Evolutionary conservation across 2,888 invertebrate species (phyloP), one percentile per base, ranked within the genome.

Genomic region (Drepanosiphum platanoidis): DNA sequence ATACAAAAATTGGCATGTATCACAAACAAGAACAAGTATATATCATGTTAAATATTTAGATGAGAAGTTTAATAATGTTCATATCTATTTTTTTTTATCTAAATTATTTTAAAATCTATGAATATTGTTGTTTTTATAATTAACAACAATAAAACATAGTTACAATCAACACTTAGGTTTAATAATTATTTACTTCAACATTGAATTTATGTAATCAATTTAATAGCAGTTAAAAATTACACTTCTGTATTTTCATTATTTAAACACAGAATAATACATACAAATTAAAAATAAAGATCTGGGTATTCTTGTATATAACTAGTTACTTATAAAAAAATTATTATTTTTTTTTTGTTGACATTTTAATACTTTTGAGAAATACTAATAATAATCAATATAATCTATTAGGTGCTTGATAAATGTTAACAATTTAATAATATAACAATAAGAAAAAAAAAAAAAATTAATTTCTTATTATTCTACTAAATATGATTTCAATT

Each of bases 1-100:
- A 68, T 84, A 77, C 46, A 84, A 84, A 84, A 84, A 77, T 77
- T 68, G 27, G 52, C 3, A 81, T 58, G 30, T 84, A 68, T 82
- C 83, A 83, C 74, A 64, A 83, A 74, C 34, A 66, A 52, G n/a
- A 34, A 75, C 3, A 66, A 74, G 22, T 27, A 61, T 64, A 27
- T 27, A 27, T 77, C 18, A 9, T 61, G n/a, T 61, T 8, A 61
- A n/a, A 61, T 61, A 9, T 61, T 3, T 27, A 61, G 1, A 27
- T 27, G 1, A 42, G 8, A 42, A 42, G 5, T 9, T 42, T 42
- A 9, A 9, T 42, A 42, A 42, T 42, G 42, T 9, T 42, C 42
- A 42, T 42, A 11, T 42, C 5, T n/a, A n/a, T n/a, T n/a, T n/a
- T n/a, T n/a, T n/a, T n/a, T 30, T 64, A 52, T 22, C n/a, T 13